Base-by-base conservation (phyloP, 2,888 invertebrate genomes). In the Elmis aenea region DNA sequence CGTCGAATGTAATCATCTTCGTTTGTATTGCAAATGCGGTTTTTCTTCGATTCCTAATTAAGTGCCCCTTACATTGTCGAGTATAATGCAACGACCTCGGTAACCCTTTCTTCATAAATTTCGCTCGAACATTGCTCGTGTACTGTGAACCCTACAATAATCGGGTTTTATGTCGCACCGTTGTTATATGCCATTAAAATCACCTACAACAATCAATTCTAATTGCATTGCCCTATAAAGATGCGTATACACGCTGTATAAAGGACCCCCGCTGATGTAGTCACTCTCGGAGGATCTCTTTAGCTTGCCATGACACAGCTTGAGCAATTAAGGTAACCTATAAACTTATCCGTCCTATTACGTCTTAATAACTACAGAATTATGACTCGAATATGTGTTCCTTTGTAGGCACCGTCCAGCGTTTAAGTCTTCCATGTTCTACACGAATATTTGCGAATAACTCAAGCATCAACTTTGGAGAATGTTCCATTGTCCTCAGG, bases 181-280 rank as follows among this genome's bases (percentile, higher is more conserved):
- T 53, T 54, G 59, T 62, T 62, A 60, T 62, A 55, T 55, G 55
- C 58, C 58, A 57, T 62, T 62, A 63, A 62, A 65, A 63, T 64
- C 65, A 64, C 64, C 62, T 62, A 60, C 60, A 62, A 62, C 64
- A 62, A 65, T 65, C 64, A 63, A 61, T 64, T 64, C 59, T 65
- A 64, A 65, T 65, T 65, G 64, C 62, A 60, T 57, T 57, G 58
- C 59, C 59, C 62, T 60, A 62, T 64, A 63, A 64, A 61, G 58
- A 54, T 57, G 55, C 43, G 54, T 55, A 53, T 57, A 57, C 53
- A 57, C 45, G 57, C 48, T 50, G 55, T 59, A 59, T 59, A 61
- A 58, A 58, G 58, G 48, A 53, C 58, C 55, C 61, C 61, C 53
- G 58, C 58, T 58, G 61, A 50, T 55, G 52, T 50, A 57, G 57